Percentiles rank a stretch among this genome's conserved stretches.
Conservation (phyloP, 2,888 invertebrate species). For the Cephonodes hylas region DNA sequence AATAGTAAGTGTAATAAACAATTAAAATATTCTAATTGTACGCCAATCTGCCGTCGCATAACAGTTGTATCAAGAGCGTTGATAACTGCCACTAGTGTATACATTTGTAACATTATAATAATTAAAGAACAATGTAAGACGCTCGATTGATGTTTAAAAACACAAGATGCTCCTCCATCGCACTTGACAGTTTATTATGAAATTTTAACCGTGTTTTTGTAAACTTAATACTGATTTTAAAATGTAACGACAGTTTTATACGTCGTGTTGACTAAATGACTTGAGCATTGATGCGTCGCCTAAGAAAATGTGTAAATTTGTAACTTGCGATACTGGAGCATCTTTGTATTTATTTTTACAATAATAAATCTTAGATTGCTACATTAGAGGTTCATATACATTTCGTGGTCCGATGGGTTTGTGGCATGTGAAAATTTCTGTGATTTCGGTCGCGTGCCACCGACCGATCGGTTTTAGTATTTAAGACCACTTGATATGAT, state of each 20-base stretch:
- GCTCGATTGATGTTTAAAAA: slow-evolving; percentile 51
- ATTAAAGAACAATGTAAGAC: slow-evolving; percentile 55
- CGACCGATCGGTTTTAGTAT: slow-evolving; percentile 18
- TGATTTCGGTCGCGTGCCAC: not conserved
- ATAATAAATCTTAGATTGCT: slow-evolving; percentile 48
- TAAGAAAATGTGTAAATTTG: not conserved
- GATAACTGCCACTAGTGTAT: slow-evolving; percentile 77
- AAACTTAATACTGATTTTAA: not conserved
- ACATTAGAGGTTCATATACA: slow-evolving; percentile 46
- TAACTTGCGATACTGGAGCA: slow-evolving; percentile 19
- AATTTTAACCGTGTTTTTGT: not conserved
- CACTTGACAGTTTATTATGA: slow-evolving; percentile 5
- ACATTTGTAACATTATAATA: slow-evolving; percentile 65
- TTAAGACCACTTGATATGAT: slow-evolving; percentile 36
- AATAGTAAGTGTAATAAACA: slow-evolving; percentile 42
- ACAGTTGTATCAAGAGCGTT: slow-evolving; percentile 47
- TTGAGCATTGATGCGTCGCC: not conserved
- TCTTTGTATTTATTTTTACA: slow-evolving; percentile 53
- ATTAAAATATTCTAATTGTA: slow-evolving; percentile 32
- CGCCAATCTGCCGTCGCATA: slow-evolving; percentile 45
- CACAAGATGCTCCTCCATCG: slow-evolving; percentile 2
- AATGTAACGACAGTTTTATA: not conserved
- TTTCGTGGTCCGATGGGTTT: slow-evolving; percentile 30
- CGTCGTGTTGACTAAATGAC: not conserved
- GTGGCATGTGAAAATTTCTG: not conserved